phyloP scores from a whole-genome alignment of 2,797 vertebrate genomes.

The Melanogrammus aeglefinus region DNA sequence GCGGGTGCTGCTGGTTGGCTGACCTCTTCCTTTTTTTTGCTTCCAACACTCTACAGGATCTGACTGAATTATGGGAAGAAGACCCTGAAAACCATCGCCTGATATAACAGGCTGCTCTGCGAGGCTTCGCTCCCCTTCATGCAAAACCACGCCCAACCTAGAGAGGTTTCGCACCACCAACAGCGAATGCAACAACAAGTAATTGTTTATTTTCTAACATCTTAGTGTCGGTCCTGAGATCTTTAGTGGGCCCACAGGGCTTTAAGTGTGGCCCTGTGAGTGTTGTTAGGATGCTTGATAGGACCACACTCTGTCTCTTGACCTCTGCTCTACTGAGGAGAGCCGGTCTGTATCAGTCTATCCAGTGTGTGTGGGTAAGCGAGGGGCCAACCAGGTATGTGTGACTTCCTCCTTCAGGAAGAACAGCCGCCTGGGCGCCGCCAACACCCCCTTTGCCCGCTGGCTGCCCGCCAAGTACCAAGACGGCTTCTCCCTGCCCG shows the following conservation, averaged over 20 bases:
- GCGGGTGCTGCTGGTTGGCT: not conserved
- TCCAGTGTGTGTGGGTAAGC: not conserved
- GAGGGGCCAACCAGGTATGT: not conserved
- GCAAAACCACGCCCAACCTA: conserved; percentile 32
- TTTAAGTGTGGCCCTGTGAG: not conserved
- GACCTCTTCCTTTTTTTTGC: not conserved
- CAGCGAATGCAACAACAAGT: conserved; percentile 85
- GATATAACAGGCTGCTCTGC: conserved; percentile 76
- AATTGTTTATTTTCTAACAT: conserved; percentile 4
- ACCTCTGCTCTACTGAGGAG: too few relatives aligned
- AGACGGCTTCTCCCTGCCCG: conserved; percentile 74
- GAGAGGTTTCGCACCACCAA: conserved; percentile 70
- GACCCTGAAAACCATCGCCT: conserved; percentile 69
- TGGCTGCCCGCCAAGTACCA: conserved; percentile 82
- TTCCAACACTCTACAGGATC: conserved; percentile 63
- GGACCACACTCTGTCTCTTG: not conserved
- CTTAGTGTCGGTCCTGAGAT: not conserved
- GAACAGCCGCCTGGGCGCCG: conserved; percentile 66
- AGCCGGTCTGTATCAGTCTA: too few relatives aligned
- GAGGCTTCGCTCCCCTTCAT: conserved; percentile 45
- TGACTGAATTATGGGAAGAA: conserved; percentile 65
- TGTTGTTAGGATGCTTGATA: not conserved
- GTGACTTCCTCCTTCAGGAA: conserved; percentile 41
- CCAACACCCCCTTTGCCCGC: conserved; percentile 74
- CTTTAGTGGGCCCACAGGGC: not conserved